Evolutionary conservation across 2,888 invertebrate species (phyloP), one percentile per base, ranked within the genome.

Genomic region (Eugnorisma glareosa): DNA sequence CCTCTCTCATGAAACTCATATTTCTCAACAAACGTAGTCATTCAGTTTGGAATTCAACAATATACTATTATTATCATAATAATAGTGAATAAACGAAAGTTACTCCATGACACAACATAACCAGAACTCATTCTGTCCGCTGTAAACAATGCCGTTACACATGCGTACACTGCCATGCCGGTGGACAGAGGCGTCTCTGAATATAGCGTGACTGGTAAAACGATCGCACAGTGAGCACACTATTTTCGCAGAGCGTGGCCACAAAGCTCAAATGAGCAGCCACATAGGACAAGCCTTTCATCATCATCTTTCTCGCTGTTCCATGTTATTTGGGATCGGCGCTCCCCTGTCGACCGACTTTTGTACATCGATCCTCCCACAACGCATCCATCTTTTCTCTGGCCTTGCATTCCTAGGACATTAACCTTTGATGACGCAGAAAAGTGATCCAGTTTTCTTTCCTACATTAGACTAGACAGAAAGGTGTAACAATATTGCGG

Each of bases 71-170:
- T 31, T 35, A 77, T 35, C 31, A 40, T 51, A 35, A 64, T n/a
- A 77, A 77, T 37, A 54, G 70, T 45, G 37, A 72, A 59, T 37
- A 69, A 83, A 77, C 40, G 68, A 83, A 69, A 83, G 70, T 67
- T 67, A 63, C 83, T 43, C 59, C 68, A 83, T 78, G 83, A 67
- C 69, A 63, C 28, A 28, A n/a, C 45, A 54, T 21, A 24, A 81
- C 24, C 57, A 69, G 40, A 61, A 61, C 61, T 45, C 82, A 64
- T 66, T 64, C 24, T 51, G 18, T 67, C 28, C 45, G 15, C n/a
- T 43, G 43, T 61, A 79, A 66, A 81, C 79, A 81, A 81, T 61
- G 40, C 21, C 37, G 70, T 63, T 21, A 43, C 70, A 67, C 61
- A 35, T 79, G 67, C 54, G 37, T 31, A 28, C 69, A 43, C 54